phyloP scores from a whole-genome alignment of 2,113 vertebrate species.

The Serinus canaria region DNA sequence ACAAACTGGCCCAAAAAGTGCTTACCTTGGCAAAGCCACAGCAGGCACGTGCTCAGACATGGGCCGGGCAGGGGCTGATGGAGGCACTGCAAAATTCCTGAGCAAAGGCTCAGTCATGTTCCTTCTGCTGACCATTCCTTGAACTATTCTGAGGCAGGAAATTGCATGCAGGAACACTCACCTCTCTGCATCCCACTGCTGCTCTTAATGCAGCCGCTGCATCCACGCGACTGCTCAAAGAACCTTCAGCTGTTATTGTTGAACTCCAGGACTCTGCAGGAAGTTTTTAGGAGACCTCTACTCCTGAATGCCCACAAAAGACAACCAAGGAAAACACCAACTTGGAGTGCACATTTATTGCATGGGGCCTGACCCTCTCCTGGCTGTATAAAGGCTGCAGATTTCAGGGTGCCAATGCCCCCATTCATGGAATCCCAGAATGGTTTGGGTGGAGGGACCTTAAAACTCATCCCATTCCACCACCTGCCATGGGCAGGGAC shows the following conservation, averaged over 20 bases:
- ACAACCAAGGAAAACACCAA: not conserved
- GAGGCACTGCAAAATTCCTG: not conserved
- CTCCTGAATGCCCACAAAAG: not conserved
- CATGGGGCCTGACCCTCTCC: not conserved
- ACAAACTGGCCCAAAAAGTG: not conserved
- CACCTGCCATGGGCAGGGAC: not conserved
- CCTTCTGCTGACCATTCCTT: not conserved
- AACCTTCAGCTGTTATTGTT: not conserved
- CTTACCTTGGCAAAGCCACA: not conserved
- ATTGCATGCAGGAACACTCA: not conserved
- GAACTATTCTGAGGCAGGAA: not conserved
- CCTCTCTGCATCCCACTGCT: not conserved
- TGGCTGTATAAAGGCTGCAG: not conserved
- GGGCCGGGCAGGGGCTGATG: not conserved
- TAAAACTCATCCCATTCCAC: not conserved
- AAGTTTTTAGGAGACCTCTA: not conserved
- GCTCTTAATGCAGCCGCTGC: not conserved
- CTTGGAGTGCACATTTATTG: not conserved
- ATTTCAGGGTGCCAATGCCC: not conserved
- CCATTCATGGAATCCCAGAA: not conserved
- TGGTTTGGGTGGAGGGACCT: not conserved
- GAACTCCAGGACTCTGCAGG: not conserved
- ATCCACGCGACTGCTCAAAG: not conserved
- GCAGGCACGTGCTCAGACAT: accelerated
- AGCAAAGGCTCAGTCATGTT: not conserved